These are phyloP conservation scores for Zaprionus capensis DNA, from an alignment of 1,140 invertebrate genomes.

Conservation along the genomic window DNA sequence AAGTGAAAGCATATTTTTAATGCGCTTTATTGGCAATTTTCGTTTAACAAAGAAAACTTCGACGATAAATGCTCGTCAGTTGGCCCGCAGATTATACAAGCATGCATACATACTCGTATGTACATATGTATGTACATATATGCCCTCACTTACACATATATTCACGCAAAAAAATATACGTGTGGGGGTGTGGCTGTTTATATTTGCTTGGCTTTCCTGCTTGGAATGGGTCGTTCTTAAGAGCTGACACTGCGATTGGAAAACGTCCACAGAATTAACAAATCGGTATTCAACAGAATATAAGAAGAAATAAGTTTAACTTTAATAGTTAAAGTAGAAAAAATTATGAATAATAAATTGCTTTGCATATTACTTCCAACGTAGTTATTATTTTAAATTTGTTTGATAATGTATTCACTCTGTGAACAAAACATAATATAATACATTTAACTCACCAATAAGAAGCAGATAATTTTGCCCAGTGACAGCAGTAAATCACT, in stretches of 20 bases:
- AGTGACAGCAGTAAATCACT: conserved; percentile 14
- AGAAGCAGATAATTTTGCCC: background rate
- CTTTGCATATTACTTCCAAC: background rate
- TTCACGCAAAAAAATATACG: too few species aligned
- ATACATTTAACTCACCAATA: background rate
- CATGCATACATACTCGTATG: background rate
- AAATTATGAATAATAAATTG: background rate
- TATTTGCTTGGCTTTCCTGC: background rate
- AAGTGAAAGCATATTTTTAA: conserved; percentile 77
- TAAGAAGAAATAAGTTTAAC: background rate
- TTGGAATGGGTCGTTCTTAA: background rate
- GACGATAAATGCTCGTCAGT: conserved; percentile 33
- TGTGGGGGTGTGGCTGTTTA: background rate
- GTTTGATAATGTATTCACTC: background rate
- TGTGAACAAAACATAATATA: background rate
- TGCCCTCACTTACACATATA: background rate
- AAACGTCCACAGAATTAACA: background rate
- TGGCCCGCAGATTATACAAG: conserved; percentile 26
- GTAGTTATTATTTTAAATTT: background rate
- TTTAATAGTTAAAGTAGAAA: background rate
- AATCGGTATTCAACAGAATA: background rate
- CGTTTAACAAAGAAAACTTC: conserved; percentile 46
- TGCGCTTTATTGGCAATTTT: conserved; percentile 75
- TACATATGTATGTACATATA: too few species aligned
- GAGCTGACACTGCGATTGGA: background rate